Conservation (phyloP, 2,797 vertebrate genomes). For the Tokudaia tokunoshimensis region DNA sequence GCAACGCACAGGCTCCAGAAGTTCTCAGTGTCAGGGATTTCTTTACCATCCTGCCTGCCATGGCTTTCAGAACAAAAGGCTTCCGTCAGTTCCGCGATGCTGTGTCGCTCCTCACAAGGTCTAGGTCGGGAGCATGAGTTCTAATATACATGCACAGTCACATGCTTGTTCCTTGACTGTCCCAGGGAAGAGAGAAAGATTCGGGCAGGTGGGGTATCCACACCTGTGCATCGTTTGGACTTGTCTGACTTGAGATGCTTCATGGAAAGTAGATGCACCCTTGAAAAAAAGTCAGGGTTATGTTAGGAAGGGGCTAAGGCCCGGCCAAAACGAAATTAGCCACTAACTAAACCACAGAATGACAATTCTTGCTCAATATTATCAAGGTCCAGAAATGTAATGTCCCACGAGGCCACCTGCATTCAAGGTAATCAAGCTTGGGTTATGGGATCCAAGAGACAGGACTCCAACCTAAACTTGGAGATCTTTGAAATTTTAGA, state of each 20-base stretch:
- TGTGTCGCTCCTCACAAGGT: background rate
- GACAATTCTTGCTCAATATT: slow-evolving; percentile 53
- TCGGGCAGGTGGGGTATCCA: background rate
- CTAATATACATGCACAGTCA: background rate
- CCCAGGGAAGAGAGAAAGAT: slow-evolving; percentile 11
- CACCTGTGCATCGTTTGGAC: background rate
- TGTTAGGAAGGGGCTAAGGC: slow-evolving; percentile 18
- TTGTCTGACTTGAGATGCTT: background rate
- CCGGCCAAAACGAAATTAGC: background rate
- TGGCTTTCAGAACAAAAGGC: slow-evolving; percentile 6
- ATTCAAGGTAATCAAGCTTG: background rate
- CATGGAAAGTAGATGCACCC: background rate
- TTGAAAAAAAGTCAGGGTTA: background rate
- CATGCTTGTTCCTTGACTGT: background rate
- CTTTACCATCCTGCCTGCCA: background rate
- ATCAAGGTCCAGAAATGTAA: background rate
- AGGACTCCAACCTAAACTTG: background rate
- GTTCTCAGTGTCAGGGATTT: background rate
- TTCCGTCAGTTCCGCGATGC: background rate
- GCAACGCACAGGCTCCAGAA: background rate
- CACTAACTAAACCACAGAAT: background rate
- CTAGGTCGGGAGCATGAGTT: background rate
- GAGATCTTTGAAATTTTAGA: background rate
- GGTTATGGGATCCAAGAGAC: background rate
- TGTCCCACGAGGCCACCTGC: background rate